Evolutionary conservation across 2,113 vertebrate genomes (phyloP).

Genomic region (Eulemur rufifrons): DNA sequence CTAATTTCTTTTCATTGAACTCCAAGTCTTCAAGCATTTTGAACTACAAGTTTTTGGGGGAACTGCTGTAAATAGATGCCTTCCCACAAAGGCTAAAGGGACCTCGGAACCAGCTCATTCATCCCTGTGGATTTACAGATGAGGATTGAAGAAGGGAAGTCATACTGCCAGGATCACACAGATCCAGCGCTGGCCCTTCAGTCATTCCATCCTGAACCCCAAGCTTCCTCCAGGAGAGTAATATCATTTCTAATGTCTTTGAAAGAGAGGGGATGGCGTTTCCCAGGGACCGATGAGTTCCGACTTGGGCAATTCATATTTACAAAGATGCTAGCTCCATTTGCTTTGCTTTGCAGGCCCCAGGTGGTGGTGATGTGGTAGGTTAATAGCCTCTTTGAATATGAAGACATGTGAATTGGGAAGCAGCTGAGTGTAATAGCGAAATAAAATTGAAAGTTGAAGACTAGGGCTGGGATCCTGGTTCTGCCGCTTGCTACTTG

Average conservation of each 20-base stretch:
- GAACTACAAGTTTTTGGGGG: neutral
- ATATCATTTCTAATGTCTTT: neutral
- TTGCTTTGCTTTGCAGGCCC: neutral
- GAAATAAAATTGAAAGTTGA: conserved; percentile 46
- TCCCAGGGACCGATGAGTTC: neutral
- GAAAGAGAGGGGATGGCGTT: neutral
- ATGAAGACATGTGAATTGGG: neutral
- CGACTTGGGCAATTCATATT: neutral
- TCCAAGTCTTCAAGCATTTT: neutral
- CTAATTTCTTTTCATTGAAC: neutral
- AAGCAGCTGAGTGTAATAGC: conserved; percentile 42
- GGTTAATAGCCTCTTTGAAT: conserved; percentile 60
- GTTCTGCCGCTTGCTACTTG: neutral
- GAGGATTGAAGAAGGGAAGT: neutral
- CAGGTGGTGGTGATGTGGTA: conserved; percentile 6
- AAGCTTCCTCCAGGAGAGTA: neutral
- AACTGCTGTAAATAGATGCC: neutral
- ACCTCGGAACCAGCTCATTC: neutral
- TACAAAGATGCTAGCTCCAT: conserved; percentile 21
- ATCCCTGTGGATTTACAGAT: neutral
- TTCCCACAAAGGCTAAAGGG: neutral
- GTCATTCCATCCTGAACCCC: neutral
- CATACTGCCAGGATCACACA: neutral
- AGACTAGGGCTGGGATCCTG: neutral
- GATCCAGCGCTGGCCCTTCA: neutral